Evolutionary conservation across 1,140 invertebrate genomes (phyloP), one percentile per base, ranked within the genome.

Genomic region (Melipona quadrifasciata): DNA sequence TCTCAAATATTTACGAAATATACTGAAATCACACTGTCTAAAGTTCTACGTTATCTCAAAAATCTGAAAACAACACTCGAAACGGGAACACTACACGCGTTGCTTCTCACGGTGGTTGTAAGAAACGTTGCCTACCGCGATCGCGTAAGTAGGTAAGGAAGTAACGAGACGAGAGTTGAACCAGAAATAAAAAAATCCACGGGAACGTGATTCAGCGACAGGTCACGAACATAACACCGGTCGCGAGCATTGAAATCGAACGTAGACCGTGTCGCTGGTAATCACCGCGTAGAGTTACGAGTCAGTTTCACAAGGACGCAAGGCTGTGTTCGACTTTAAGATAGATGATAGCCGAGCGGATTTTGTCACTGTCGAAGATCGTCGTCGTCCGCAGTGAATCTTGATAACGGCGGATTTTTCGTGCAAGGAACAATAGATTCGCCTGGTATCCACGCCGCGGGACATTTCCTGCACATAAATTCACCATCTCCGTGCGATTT

Each of bases 401-500:
- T 55, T 31, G 51, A 55, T 74, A 74, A 11, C 51, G 4, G 5
- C 1, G 11, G 72, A 74, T 74, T 74, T 55, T 74, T 74, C 27
- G 19, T 21, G 31, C 51, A 19, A 5, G 27, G 51, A 74, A 74
- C 72, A 74, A 74, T 74, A 74, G 51, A 74, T 73, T 14, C 70
- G 39, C 1, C 11, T 55, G 24, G 72, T 6, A 73, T 73, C 47
- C 31, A 55, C 47, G 51, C n/a, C 11, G n/a, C 47, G 51, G 12
- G n/a, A 73, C 72, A 21, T n/a, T 73, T 73, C 72, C 72, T 73
- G 51, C 72, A 16, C 27, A 55, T 74, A 74, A 74, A 74, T 74
- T 31, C 72, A 74, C 47, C 11, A 53, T 1, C 72, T 14, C 51
- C 27, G 72, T 74, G 3, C 72, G 31, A 76, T 76, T 58, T 76